Percentiles rank a stretch among this genome's conserved stretches.
Evolutionary conservation across 1,140 invertebrate species (phyloP).

Genomic region (Leptopilina clavipes): DNA sequence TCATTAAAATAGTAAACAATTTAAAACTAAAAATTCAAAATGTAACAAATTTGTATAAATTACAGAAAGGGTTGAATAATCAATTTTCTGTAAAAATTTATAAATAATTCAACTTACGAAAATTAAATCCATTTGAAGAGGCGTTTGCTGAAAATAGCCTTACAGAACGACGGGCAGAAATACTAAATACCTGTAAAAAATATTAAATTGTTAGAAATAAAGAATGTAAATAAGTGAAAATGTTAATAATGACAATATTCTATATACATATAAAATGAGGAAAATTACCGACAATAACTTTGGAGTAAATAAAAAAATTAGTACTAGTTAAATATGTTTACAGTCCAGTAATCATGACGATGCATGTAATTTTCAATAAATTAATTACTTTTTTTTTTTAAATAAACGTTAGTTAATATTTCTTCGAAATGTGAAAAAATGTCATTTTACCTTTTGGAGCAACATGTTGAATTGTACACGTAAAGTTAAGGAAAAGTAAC

Average conservation of each 20-base stretch:
- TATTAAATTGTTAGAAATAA: not conserved
- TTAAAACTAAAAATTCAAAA: too few relatives aligned
- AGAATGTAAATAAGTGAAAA: not conserved
- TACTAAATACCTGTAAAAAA: constrained; percentile 55
- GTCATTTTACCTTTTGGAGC: constrained; percentile 49
- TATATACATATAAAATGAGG: too few relatives aligned
- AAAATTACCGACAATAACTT: too few relatives aligned
- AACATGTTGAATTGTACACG: constrained; percentile 34
- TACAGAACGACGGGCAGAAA: constrained; percentile 38
- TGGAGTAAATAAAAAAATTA: not conserved
- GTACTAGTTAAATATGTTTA: not conserved
- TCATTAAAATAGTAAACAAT: too few relatives aligned
- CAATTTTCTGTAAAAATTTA: too few relatives aligned
- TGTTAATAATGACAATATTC: too few relatives aligned
- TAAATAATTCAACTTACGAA: constrained; percentile 61
- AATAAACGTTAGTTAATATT: not conserved
- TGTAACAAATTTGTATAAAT: too few relatives aligned
- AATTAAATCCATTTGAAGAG: constrained; percentile 60
- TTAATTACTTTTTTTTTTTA: not conserved
- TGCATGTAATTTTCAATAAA: not conserved
- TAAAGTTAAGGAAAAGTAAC: not conserved
- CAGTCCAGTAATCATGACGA: not conserved
- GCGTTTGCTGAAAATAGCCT: constrained; percentile 61
- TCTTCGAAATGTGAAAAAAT: not conserved
- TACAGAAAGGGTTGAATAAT: too few relatives aligned